Evolutionary conservation across 2,797 vertebrate species (phyloP).

Genomic region (Podarcis siculus): DNA sequence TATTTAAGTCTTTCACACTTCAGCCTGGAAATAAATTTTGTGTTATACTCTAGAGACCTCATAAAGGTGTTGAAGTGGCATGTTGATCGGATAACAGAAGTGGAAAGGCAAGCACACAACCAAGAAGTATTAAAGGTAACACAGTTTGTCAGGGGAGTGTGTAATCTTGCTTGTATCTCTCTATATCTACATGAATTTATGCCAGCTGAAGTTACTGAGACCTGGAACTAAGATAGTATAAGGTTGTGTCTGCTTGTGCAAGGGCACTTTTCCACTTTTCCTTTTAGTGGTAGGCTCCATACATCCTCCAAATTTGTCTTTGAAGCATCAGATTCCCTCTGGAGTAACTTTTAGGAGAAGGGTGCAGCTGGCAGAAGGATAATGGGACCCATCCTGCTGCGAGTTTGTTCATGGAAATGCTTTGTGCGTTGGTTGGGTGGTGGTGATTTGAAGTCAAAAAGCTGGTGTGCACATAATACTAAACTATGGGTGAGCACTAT

Average conservation of each 20-base stretch:
- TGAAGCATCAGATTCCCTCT: not conserved
- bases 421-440: not conserved
- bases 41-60: constrained; percentile 86
- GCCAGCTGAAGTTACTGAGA: not conserved
- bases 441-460: not conserved
- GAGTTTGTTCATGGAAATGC: not conserved
- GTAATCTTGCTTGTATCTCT: not conserved
- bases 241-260: not conserved
- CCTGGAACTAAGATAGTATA: not conserved
- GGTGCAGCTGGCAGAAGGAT: not conserved
- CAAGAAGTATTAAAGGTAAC: constrained; percentile 97
- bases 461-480: not conserved
- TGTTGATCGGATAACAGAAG: constrained; percentile 95
- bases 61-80: constrained; percentile 99
- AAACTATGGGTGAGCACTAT: not conserved
- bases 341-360: not conserved
- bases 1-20: constrained; percentile 18
- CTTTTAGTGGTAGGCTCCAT: not conserved
- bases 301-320: not conserved
- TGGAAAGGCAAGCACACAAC: constrained; percentile 95
- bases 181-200: not conserved
- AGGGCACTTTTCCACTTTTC: not conserved
- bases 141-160: not conserved
- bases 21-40: constrained; percentile 29
- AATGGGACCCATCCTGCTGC: not conserved